These are phyloP conservation scores for Molanna angustata DNA, from an alignment of 2,888 invertebrate genomes.

Conservation along the genomic window DNA sequence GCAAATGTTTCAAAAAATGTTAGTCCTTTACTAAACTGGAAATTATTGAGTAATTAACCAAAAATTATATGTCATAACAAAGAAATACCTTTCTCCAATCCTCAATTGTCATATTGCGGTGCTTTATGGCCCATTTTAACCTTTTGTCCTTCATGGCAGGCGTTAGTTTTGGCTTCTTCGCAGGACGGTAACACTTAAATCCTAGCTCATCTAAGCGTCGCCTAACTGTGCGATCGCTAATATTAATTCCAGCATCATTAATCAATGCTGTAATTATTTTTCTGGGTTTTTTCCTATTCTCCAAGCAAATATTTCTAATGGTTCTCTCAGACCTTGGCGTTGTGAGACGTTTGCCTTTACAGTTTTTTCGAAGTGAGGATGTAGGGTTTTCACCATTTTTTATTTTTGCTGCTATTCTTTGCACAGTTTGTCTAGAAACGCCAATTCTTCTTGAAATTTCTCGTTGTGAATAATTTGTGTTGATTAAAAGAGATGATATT, in stretches of 20 bases:
- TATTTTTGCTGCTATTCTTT: conserved; percentile 3
- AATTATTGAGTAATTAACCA: too few species aligned
- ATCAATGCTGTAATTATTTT: conserved; percentile 2
- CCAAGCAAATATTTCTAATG: background rate
- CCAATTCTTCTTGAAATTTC: background rate
- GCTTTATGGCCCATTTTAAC: too few species aligned
- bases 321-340: background rate
- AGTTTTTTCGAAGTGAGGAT: background rate
- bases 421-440: conserved; percentile 4
- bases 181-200: conserved; percentile 26
- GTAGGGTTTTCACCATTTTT: conserved; percentile 3
- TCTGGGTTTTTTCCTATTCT: background rate
- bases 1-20: too few species aligned
- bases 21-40: too few species aligned
- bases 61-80: too few species aligned
- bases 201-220: conserved; percentile 21
- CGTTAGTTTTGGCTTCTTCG: conserved; percentile 24
- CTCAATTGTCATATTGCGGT: too few species aligned
- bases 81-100: too few species aligned
- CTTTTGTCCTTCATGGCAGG: conserved; percentile 21
- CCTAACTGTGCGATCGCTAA: conserved; percentile 13
- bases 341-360: background rate
- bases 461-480: background rate
- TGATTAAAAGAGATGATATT: too few species aligned
- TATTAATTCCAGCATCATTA: conserved; percentile 9